Percentiles rank a stretch among this genome's conserved stretches.
Evolutionary conservation across 2,888 invertebrate genomes (phyloP).

Genomic region (Drosophila sordidula): DNA sequence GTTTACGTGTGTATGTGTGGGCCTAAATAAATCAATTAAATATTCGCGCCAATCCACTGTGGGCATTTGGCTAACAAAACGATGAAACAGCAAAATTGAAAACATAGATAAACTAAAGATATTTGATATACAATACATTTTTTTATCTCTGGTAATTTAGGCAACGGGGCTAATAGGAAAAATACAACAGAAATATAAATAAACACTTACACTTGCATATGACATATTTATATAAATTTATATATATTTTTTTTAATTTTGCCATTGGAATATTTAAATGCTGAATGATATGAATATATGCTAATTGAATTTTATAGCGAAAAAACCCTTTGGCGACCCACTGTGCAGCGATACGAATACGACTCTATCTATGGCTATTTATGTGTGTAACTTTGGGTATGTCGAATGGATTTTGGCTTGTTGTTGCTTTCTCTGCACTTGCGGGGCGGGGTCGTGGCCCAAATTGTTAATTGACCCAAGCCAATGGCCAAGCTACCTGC

Average conservation of each 20-base stretch:
- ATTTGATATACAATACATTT: neutral
- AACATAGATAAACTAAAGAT: neutral
- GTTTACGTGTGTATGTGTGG: too few species aligned
- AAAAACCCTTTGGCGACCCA: neutral
- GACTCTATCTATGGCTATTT: neutral
- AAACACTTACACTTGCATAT: too few species aligned
- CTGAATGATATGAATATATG: too few species aligned
- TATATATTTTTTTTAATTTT: too few species aligned
- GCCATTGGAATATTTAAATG: too few species aligned
- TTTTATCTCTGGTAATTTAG: neutral
- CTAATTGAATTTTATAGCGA: neutral
- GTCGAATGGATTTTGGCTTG: slow-evolving; percentile 21
- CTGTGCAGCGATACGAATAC: slow-evolving; percentile 5
- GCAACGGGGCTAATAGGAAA: too few species aligned
- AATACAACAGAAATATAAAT: too few species aligned
- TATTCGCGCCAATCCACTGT: neutral
- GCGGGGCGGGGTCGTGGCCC: slow-evolving; percentile 51
- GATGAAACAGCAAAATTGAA: neutral
- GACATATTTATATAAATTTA: too few species aligned
- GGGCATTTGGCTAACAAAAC: neutral
- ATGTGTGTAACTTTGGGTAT: neutral
- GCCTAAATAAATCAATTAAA: slow-evolving; percentile 21
- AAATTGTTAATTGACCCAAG: slow-evolving; percentile 65
- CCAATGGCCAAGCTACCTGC: slow-evolving; percentile 51
- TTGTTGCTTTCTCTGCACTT: slow-evolving; percentile 43